These are phyloP conservation scores for Pipistrellus pipistrellus DNA, from an alignment of 2,797 vertebrate genomes.

Conservation along the genomic window DNA sequence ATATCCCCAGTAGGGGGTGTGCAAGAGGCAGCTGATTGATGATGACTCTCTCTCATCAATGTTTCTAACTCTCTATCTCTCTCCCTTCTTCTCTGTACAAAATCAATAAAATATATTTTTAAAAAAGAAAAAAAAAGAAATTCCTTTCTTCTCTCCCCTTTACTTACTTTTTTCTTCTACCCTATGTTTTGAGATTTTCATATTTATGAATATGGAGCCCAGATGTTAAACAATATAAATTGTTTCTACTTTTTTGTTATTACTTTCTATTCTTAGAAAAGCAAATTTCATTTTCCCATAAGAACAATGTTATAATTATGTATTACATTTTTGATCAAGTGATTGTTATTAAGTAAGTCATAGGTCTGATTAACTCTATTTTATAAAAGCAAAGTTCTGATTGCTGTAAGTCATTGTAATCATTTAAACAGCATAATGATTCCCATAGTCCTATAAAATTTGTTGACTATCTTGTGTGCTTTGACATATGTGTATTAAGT, in stretches of 20 bases:
- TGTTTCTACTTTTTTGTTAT: background rate
- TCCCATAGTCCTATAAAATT: conserved; percentile 27
- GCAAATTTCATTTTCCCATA: conserved; percentile 45
- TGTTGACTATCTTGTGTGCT: background rate
- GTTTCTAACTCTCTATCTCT: too few relatives aligned
- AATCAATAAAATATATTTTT: too few relatives aligned
- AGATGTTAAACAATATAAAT: background rate
- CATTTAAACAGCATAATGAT: conserved; percentile 41
- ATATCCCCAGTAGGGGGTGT: too few relatives aligned
- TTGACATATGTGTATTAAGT: conserved; percentile 27
- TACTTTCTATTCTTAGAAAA: conserved; percentile 52
- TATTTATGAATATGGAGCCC: background rate
- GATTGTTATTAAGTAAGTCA: conserved; percentile 45
- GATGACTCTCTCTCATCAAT: too few relatives aligned
- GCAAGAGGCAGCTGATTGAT: too few relatives aligned
- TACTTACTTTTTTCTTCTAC: background rate
- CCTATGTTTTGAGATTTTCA: background rate
- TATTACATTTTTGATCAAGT: background rate
- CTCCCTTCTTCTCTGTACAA: too few relatives aligned
- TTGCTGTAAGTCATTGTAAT: background rate
- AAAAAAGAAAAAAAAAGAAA: background rate
- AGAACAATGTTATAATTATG: background rate
- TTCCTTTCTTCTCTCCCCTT: conserved; percentile 57
- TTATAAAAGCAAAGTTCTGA: conserved; percentile 49
- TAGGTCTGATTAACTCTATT: conserved; percentile 28